Evolutionary conservation across 2,888 invertebrate species (phyloP).

Genomic region (Fragum fragum): DNA sequence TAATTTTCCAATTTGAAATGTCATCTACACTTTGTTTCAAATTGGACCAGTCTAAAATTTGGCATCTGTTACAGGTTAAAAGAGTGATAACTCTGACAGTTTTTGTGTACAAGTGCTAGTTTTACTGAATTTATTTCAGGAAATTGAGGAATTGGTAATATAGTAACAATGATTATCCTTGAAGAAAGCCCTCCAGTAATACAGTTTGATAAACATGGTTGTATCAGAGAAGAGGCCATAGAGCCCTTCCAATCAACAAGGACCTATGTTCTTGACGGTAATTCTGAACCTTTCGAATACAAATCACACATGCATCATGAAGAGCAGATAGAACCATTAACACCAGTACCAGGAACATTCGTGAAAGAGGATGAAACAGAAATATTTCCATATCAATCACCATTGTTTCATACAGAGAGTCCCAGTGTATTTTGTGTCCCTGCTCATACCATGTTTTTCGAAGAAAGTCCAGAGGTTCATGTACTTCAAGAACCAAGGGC

Average conservation of each 20-base stretch:
- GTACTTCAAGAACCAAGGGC: constrained; percentile 11
- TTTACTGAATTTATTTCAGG: too few species aligned
- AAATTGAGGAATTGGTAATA: too few species aligned
- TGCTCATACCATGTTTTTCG: neutral
- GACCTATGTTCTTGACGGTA: neutral
- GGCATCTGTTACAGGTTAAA: too few species aligned
- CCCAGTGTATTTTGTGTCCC: constrained; percentile 1
- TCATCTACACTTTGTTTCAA: too few species aligned
- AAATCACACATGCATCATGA: constrained; percentile 16
- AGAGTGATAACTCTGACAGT: too few species aligned
- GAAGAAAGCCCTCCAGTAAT: constrained; percentile 16
- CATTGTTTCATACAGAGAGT: constrained; percentile 4
- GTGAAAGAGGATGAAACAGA: neutral
- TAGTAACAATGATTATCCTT: constrained; percentile 6
- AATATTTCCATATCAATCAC: constrained; percentile 12
- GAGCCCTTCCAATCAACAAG: constrained; percentile 1
- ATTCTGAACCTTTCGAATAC: constrained; percentile 21
- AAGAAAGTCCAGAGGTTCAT: constrained; percentile 4
- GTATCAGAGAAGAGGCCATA: neutral
- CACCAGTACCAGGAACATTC: neutral
- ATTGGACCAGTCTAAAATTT: too few species aligned
- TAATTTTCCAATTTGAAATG: too few species aligned
- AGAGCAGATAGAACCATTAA: neutral
- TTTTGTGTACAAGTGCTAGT: too few species aligned
- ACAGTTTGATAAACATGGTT: constrained; percentile 9